Conservation (phyloP, 2,888 invertebrate species). For the Trichopria drosophilae region DNA sequence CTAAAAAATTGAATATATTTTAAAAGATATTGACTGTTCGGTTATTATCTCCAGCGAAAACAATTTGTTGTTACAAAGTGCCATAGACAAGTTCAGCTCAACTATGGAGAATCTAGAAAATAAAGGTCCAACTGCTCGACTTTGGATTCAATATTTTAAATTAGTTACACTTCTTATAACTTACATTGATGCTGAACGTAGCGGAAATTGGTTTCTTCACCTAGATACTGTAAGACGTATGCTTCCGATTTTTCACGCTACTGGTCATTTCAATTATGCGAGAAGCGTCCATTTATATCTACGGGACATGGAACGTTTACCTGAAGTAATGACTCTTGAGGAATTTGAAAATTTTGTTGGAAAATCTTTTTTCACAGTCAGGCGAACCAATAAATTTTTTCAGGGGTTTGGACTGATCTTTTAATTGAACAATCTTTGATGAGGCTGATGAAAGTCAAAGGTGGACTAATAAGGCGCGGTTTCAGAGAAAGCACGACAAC, state of each 20-base stretch:
- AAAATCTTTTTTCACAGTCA: constrained; percentile 32
- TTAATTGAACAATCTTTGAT: constrained; percentile 36
- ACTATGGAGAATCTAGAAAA: no score
- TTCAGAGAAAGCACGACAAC: no score
- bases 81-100: no score
- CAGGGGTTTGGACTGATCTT: constrained; percentile 35
- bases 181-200: constrained; percentile 39
- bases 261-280: constrained; percentile 45
- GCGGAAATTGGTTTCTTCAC: constrained; percentile 37
- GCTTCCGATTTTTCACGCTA: constrained; percentile 41
- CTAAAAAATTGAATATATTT: no score
- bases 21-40: no score
- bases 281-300: constrained; percentile 43
- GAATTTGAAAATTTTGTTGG: constrained; percentile 30
- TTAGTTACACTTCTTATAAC: constrained; percentile 27
- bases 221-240: constrained; percentile 37
- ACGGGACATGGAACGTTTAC: constrained; percentile 40
- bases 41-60: no score
- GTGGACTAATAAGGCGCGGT: no score
- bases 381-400: constrained; percentile 34
- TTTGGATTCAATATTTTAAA: constrained; percentile 34
- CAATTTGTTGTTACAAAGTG: no score
- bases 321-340: constrained; percentile 21
- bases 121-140: constrained; percentile 25
- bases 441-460: no score